Evolutionary conservation across 2,888 invertebrate species (phyloP).

Genomic region (Sycophila texana): DNA sequence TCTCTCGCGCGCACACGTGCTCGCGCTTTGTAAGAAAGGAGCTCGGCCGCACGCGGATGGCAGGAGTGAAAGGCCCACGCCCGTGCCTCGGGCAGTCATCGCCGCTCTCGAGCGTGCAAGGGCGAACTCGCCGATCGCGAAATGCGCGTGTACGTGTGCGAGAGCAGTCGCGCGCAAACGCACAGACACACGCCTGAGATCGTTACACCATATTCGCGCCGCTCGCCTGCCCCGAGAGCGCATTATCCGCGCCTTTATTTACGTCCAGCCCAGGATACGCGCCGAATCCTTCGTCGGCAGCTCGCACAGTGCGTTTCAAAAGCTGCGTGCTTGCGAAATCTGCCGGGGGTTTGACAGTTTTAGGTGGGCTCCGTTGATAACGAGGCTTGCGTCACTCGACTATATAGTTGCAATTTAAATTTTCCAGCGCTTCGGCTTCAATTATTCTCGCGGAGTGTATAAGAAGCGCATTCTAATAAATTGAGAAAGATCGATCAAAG

Average conservation of each 20-base stretch:
- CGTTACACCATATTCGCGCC: conserved; percentile 36
- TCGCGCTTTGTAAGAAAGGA: conserved; percentile 40
- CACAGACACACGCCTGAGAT: conserved; percentile 22
- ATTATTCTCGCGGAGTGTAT: too few species aligned
- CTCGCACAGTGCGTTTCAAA: neutral
- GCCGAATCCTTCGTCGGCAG: conserved; percentile 1
- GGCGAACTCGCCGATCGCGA: conserved; percentile 18
- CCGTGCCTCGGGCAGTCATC: conserved; percentile 73
- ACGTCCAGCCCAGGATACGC: conserved; percentile 22
- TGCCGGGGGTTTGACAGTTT: too few species aligned
- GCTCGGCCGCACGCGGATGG: conserved; percentile 40
- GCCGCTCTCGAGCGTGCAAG: conserved; percentile 34
- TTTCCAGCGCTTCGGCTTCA: neutral
- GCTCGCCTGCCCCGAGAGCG: neutral
- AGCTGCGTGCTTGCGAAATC: too few species aligned
- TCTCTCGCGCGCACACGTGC: conserved; percentile 39
- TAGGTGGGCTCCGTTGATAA: neutral
- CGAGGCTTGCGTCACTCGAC: neutral
- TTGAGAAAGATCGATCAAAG: too few species aligned
- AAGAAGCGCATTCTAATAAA: too few species aligned
- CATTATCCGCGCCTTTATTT: conserved; percentile 49
- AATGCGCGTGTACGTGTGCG: neutral
- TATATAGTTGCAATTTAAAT: neutral
- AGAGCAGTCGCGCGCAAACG: conserved; percentile 33
- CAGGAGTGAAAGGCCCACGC: conserved; percentile 76